Evolutionary conservation across 2,888 invertebrate species (phyloP).

Genomic region (Thereva nobilitata): DNA sequence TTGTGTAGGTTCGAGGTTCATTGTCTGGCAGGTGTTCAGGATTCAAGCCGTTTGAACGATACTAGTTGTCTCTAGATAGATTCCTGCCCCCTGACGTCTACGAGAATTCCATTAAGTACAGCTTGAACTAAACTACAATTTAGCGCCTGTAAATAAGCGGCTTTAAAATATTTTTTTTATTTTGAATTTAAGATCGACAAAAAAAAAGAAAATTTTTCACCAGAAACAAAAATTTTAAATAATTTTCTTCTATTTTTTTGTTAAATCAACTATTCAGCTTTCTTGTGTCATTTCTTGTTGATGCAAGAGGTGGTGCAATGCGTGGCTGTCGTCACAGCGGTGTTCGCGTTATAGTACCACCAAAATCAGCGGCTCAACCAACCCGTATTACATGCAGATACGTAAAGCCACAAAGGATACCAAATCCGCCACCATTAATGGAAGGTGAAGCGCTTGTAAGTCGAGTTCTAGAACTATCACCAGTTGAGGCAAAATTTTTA

Average conservation of each 20-base stretch:
- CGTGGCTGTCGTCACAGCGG: slow-evolving; percentile 97
- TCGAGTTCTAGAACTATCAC: slow-evolving; percentile 91
- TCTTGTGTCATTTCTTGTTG: slow-evolving; percentile 98
- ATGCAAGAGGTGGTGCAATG: slow-evolving; percentile 99
- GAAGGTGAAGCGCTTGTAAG: slow-evolving; percentile 98
- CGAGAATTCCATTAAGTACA: too few relatives aligned
- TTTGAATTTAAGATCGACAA: too few relatives aligned
- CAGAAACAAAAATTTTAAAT: neutral
- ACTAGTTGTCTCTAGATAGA: too few relatives aligned
- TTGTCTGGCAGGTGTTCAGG: too few relatives aligned
- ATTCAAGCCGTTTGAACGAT: too few relatives aligned
- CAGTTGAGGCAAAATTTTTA: slow-evolving; percentile 93
- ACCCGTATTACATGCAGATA: slow-evolving; percentile 95
- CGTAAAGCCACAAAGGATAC: slow-evolving; percentile 66
- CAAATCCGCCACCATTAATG: slow-evolving; percentile 93
- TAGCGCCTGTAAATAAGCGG: too few relatives aligned
- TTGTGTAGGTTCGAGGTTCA: too few relatives aligned
- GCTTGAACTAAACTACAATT: too few relatives aligned
- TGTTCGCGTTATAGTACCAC: slow-evolving; percentile 94
- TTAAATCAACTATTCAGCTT: slow-evolving; percentile 65
- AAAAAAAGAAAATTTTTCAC: neutral
- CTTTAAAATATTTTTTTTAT: too few relatives aligned
- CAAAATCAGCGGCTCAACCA: slow-evolving; percentile 92
- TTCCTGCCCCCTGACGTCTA: too few relatives aligned
- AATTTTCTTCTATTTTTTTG: neutral